Conservation (phyloP, 2,113 vertebrate genomes). For the Zapornia atra region DNA sequence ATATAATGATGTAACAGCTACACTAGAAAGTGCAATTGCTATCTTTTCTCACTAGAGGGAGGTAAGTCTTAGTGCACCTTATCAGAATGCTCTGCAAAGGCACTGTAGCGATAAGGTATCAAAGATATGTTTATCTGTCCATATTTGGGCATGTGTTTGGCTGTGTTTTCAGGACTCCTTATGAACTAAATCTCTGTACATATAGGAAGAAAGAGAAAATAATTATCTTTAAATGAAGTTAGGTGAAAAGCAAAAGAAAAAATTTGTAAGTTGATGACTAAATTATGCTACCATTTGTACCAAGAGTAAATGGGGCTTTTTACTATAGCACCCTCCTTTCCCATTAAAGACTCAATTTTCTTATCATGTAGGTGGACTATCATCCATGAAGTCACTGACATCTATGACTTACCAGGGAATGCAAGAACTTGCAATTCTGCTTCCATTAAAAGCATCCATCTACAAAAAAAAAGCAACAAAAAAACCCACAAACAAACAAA, state of each 20-base stretch:
- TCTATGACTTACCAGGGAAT: not conserved
- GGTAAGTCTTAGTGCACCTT: constrained; percentile 20
- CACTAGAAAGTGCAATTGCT: not conserved
- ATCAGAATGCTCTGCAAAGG: not conserved
- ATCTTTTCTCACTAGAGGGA: constrained; percentile 32
- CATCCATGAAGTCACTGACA: not conserved
- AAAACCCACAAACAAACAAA: no score
- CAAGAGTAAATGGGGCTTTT: not conserved
- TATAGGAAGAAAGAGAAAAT: not conserved
- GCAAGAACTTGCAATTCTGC: not conserved
- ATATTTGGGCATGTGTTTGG: not conserved
- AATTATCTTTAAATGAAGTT: not conserved
- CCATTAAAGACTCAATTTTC: not conserved
- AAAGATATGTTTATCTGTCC: not conserved
- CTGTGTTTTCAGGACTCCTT: not conserved
- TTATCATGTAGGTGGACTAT: not conserved
- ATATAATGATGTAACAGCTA: not conserved
- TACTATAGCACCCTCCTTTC: not conserved
- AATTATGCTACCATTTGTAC: accelerated
- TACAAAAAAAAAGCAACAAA: not conserved
- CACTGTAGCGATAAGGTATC: not conserved
- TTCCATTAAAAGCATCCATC: not conserved
- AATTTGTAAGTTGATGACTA: not conserved
- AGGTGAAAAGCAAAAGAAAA: not conserved
- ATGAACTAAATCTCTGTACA: not conserved